Evolutionary conservation across 2,113 vertebrate genomes (phyloP), one percentile per base, ranked within the genome.

Genomic region (Columba livia): DNA sequence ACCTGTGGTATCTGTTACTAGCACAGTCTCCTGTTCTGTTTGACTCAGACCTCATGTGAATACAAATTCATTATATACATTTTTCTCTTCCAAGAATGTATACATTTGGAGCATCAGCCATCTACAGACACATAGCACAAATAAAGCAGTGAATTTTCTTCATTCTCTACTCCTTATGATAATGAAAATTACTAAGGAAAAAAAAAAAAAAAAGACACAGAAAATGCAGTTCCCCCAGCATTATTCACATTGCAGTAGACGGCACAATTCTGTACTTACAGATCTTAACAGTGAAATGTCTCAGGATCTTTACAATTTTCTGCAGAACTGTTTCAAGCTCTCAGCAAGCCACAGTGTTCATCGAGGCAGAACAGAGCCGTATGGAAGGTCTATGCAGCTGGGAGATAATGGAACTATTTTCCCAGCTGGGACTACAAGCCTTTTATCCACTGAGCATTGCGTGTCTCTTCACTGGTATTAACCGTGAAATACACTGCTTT

Each of bases 351-450:
- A 97, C 97, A 93, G 96, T 70, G 97, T 94, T 97, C 98, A 98
- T 97, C 96, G 97, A 98, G 98, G 98, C 98, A 97, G 98, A 98
- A 98, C 98, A 92, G 89, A 98, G 96, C 97, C 91, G 96, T 97
- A 90, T 83, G 97, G 96, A 97, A 97, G 96, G 97, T 97, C 96
- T 97, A 69, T 97, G 98, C 98, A 97, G 97, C 98, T 96, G 97
- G 96, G 95, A 98, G 97, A 97, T 95, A 97, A 93, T 96, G 94
- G 97, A 97, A 98, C 70, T 93, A 85, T 96, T 97, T 97, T 95
- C 97, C 96, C 98, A 97, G 96, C 97, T 98, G 96, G 96, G 97
- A 97, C 97, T 66, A 93, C 87, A 73, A 97, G 98, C 95, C 96
- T 97, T 97, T 97, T 92, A 98, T 97, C 97, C 96, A 36, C 97